phyloP scores from a whole-genome alignment of 2,888 invertebrate species.

The Abrostola tripartita region DNA sequence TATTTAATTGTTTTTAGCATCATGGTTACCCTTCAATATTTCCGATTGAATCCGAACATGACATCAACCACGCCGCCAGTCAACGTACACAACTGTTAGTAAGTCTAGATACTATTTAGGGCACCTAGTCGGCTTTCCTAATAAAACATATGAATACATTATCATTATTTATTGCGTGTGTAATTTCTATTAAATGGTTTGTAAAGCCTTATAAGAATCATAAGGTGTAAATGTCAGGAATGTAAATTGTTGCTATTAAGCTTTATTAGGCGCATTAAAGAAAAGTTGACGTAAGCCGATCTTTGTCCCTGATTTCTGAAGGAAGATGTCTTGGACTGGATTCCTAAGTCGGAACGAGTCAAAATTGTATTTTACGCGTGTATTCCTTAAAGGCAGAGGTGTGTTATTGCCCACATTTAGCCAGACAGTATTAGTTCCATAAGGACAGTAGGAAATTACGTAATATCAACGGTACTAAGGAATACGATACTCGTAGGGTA shows the following conservation, averaged over 20 bases:
- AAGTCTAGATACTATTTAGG: constrained; percentile 45
- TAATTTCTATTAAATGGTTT: background rate
- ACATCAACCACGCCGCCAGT: constrained; percentile 46
- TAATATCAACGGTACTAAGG: constrained; percentile 15
- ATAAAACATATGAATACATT: constrained; percentile 29
- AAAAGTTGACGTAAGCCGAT: background rate
- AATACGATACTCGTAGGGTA: constrained; percentile 19
- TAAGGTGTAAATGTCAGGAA: background rate
- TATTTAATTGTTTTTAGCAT: no score
- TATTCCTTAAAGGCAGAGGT: no score
- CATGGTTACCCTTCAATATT: constrained; percentile 28
- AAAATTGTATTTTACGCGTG: no score
- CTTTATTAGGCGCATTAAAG: background rate
- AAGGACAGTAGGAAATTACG: background rate
- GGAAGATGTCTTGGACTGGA: no score
- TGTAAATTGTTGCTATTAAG: background rate
- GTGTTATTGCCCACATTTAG: no score
- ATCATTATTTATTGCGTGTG: background rate
- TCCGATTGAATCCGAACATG: constrained; percentile 30
- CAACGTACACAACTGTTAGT: constrained; percentile 15
- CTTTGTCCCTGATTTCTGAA: no score
- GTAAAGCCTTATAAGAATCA: background rate
- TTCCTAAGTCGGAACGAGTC: no score
- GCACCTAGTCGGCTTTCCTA: constrained; percentile 28
- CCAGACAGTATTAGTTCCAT: background rate